Conservation (phyloP, 2,113 vertebrate genomes). For the Herpetotheres cachinnans region DNA sequence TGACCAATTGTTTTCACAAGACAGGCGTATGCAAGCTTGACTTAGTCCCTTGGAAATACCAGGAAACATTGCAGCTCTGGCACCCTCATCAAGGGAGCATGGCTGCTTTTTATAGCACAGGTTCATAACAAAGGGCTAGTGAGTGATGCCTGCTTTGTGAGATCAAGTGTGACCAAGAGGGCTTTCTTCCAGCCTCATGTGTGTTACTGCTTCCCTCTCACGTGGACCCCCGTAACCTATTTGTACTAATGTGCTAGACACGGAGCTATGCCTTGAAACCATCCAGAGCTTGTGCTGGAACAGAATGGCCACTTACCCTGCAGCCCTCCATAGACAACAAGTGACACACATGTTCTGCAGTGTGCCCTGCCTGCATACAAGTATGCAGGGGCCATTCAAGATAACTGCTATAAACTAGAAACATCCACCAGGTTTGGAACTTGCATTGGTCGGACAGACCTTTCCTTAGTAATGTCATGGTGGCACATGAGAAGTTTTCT, state of each 20-base stretch:
- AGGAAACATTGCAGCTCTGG: not conserved
- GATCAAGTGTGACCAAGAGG: not conserved
- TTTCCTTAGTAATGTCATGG: not conserved
- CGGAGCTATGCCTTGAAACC: not conserved
- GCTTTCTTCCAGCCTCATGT: not conserved
- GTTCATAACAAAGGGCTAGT: not conserved
- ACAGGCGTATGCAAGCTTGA: not conserved
- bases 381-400: not conserved
- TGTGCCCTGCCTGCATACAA: not conserved
- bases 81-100: not conserved
- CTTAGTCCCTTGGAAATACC: not conserved
- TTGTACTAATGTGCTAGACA: not conserved
- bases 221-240: accelerated
- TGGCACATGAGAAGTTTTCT: not conserved
- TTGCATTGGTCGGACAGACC: not conserved
- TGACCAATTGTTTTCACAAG: not conserved
- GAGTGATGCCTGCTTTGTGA: not conserved
- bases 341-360: not conserved
- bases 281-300: not conserved
- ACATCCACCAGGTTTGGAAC: not conserved
- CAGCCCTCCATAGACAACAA: not conserved
- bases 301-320: not conserved
- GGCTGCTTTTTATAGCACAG: not conserved
- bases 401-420: not conserved
- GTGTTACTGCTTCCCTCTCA: not conserved